These are phyloP conservation scores for Agelas oroides DNA, from an alignment of 37 sponge, comb jelly and placozoan species.

Conservation along the genomic window DNA sequence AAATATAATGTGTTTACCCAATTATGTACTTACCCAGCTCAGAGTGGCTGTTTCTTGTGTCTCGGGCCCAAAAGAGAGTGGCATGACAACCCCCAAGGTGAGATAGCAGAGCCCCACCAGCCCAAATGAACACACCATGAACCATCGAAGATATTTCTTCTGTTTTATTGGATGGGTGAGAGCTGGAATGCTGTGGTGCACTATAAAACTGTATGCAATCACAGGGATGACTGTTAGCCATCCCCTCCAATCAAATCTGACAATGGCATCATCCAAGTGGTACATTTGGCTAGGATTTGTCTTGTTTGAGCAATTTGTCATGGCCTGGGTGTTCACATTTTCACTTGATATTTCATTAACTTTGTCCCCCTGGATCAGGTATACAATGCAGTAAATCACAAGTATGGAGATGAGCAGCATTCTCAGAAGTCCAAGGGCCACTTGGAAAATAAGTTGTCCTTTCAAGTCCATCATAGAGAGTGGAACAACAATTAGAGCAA, in stretches of 20 bases:
- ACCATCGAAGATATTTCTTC: constrained; percentile 51
- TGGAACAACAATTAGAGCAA: constrained; percentile 62
- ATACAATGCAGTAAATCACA: constrained; percentile 41
- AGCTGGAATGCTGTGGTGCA: constrained; percentile 80
- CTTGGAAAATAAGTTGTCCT: constrained; percentile 72
- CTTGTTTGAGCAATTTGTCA: no score
- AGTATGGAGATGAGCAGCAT: constrained; percentile 59
- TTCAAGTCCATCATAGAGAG: constrained; percentile 68
- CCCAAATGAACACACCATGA: constrained; percentile 49
- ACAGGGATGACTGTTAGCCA: constrained; percentile 81
- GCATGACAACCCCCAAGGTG: constrained; percentile 64
- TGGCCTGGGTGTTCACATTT: no score
- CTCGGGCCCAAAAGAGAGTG: constrained; percentile 44
- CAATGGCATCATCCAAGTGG: neutral
- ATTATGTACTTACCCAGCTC: constrained; percentile 64
- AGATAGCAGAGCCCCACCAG: constrained; percentile 52
- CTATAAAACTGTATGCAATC: constrained; percentile 66
- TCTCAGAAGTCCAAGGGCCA: constrained; percentile 57
- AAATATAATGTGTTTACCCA: no score
- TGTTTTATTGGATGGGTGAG: constrained; percentile 67
- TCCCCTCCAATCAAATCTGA: constrained; percentile 42
- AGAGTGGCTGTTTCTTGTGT: constrained; percentile 72
- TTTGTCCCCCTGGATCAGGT: constrained; percentile 1
- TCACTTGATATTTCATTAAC: no score
- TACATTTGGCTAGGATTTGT: no score